These are phyloP conservation scores for Schizotus pectinicornis DNA, from an alignment of 2,888 invertebrate species.

Conservation along the genomic window DNA sequence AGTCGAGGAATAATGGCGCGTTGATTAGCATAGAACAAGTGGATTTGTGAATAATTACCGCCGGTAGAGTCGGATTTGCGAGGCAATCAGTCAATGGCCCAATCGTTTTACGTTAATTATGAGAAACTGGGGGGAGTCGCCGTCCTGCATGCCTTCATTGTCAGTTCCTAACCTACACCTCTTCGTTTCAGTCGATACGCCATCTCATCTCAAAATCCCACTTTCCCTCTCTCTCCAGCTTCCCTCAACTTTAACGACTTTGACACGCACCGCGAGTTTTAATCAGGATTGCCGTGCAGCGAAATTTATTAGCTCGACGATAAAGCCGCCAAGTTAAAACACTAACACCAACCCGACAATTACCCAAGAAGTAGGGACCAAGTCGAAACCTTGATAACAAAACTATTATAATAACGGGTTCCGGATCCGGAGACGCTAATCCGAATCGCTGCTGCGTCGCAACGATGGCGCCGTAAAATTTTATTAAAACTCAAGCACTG, in stretches of 20 bases:
- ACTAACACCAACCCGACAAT: conserved; percentile 3
- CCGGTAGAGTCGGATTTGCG: too few species aligned
- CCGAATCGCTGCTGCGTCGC: too few species aligned
- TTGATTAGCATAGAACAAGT: too few species aligned
- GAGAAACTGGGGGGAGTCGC: conserved; percentile 9
- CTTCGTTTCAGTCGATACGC: conserved; percentile 10
- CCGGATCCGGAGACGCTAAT: background rate
- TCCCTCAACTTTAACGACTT: conserved; percentile 15
- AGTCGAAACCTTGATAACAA: conserved; percentile 10
- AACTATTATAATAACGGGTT: conserved; percentile 17
- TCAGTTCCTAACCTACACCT: conserved; percentile 14
- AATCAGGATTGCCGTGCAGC: conserved; percentile 17
- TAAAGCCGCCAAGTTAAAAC: conserved; percentile 14
- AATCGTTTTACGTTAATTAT: conserved; percentile 5
- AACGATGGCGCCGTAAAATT: conserved; percentile 5
- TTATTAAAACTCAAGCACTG: conserved; percentile 4
- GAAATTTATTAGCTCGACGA: conserved; percentile 22
- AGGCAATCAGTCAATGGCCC: conserved; percentile 4
- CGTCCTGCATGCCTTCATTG: background rate
- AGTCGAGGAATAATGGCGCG: too few species aligned
- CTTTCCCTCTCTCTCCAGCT: background rate
- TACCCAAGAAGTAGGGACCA: background rate
- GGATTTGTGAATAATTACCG: too few species aligned
- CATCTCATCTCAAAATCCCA: background rate
- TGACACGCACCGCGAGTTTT: conserved; percentile 25